A percentile compares a stretch with the other conserved stretches of the same genome.
phyloP scores from a whole-genome alignment of 2,888 invertebrate species.

The Margaritifera margaritifera region DNA sequence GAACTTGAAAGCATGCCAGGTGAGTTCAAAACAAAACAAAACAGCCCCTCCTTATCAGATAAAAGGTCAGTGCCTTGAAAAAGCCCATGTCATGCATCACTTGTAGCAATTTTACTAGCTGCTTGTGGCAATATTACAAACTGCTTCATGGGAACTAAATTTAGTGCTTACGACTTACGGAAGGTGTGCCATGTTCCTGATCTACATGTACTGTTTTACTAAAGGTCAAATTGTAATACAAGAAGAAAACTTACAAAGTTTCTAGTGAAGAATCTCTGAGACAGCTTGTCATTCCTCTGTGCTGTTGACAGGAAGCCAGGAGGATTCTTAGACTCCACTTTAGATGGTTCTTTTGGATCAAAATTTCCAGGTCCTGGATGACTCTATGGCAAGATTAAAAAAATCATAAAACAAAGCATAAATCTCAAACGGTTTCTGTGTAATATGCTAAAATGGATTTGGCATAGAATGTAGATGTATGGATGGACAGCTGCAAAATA shows the following conservation, averaged over 20 bases:
- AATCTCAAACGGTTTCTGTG: background rate
- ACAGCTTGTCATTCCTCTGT: constrained; percentile 65
- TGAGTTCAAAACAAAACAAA: too few relatives aligned
- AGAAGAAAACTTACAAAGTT: constrained; percentile 66
- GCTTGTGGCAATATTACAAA: too few relatives aligned
- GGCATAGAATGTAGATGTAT: background rate
- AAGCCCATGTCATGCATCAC: too few relatives aligned
- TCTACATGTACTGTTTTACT: too few relatives aligned
- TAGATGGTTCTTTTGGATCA: constrained; percentile 52
- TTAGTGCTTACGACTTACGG: too few relatives aligned
- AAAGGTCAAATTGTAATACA: too few relatives aligned
- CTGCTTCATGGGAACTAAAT: too few relatives aligned
- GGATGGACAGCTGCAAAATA: background rate
- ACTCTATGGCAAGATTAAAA: constrained; percentile 36
- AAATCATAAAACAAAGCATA: background rate
- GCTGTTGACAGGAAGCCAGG: constrained; percentile 70
- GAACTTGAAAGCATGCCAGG: too few relatives aligned
- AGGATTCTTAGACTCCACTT: constrained; percentile 53
- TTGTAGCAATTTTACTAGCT: too few relatives aligned
- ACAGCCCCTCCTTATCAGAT: too few relatives aligned
- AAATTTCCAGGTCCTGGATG: constrained; percentile 69
- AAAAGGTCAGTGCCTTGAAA: too few relatives aligned
- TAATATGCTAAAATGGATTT: background rate
- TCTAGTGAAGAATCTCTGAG: constrained; percentile 70
- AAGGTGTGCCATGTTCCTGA: too few relatives aligned